Percentiles rank a stretch among this genome's conserved stretches.
phyloP scores from a whole-genome alignment of 2,113 vertebrate species.

The Varanus salvator region DNA sequence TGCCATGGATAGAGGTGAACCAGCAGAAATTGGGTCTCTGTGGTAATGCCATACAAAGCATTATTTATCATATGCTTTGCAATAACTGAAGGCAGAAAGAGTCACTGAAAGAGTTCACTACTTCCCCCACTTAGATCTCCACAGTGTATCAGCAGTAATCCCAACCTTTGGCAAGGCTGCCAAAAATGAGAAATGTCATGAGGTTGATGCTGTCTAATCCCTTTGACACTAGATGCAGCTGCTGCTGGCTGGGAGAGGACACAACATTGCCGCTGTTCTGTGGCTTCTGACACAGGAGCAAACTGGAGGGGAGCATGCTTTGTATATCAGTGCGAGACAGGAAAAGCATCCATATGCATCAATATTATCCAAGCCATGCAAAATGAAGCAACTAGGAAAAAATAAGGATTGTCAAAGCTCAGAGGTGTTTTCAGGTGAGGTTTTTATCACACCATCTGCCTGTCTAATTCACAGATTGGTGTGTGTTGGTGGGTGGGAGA shows the following conservation, averaged over 20 bases:
- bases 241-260: not conserved
- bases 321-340: not conserved
- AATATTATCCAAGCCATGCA: not conserved
- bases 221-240: not conserved
- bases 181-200: not conserved
- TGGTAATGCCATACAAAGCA: not conserved
- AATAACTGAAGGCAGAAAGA: not conserved
- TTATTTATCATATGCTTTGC: not conserved
- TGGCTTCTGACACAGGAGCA: not conserved
- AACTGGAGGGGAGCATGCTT: not conserved
- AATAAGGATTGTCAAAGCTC: too few relatives aligned
- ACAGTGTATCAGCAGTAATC: not conserved
- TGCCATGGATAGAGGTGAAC: not conserved
- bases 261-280: not conserved
- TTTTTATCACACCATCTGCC: too few relatives aligned
- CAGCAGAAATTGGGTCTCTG: not conserved
- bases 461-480: too few relatives aligned
- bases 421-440: too few relatives aligned
- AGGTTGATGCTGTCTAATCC: not conserved
- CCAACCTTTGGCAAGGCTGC: not conserved
- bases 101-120: not conserved
- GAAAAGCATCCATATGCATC: not conserved
- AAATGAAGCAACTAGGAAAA: too few relatives aligned
- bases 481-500: too few relatives aligned
- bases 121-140: not conserved